Evolutionary conservation across 2,888 invertebrate species (phyloP).

Genomic region (Meteorus colon): DNA sequence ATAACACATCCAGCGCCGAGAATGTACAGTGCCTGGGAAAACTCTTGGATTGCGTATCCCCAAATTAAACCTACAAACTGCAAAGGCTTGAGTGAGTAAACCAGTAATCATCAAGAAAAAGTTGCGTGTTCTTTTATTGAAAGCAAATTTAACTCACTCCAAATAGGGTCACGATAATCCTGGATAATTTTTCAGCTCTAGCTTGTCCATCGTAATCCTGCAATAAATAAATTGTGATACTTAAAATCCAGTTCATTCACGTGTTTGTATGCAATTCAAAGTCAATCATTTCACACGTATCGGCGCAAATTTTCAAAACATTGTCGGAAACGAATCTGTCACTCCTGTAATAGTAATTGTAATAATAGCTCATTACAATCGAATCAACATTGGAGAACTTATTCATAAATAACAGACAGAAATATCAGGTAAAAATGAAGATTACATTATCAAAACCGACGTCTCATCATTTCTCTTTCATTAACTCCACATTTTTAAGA

Average conservation of each 20-base stretch:
- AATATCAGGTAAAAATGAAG: too few species aligned
- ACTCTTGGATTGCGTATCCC: slow-evolving; percentile 96
- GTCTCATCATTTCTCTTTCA: too few species aligned
- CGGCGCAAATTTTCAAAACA: background rate
- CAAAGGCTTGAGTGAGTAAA: slow-evolving; percentile 42
- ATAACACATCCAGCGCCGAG: slow-evolving; percentile 92
- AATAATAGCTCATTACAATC: background rate
- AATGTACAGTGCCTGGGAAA: slow-evolving; percentile 95
- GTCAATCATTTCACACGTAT: too few species aligned
- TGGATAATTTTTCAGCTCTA: slow-evolving; percentile 90
- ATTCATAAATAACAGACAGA: background rate
- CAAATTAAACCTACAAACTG: slow-evolving; percentile 89
- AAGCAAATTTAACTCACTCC: slow-evolving; percentile 77
- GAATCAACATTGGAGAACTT: background rate
- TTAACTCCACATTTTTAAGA: too few species aligned
- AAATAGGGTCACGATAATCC: slow-evolving; percentile 92
- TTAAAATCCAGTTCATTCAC: background rate
- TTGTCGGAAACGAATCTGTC: background rate
- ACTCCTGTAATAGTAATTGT: background rate
- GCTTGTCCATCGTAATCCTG: slow-evolving; percentile 94
- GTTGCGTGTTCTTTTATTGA: background rate
- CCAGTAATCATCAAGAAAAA: background rate
- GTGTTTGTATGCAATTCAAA: too few species aligned
- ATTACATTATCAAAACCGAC: too few species aligned
- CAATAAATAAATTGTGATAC: slow-evolving; percentile 46